Evolutionary conservation across 2,888 invertebrate genomes (phyloP).

Genomic region (Philonicus albiceps): DNA sequence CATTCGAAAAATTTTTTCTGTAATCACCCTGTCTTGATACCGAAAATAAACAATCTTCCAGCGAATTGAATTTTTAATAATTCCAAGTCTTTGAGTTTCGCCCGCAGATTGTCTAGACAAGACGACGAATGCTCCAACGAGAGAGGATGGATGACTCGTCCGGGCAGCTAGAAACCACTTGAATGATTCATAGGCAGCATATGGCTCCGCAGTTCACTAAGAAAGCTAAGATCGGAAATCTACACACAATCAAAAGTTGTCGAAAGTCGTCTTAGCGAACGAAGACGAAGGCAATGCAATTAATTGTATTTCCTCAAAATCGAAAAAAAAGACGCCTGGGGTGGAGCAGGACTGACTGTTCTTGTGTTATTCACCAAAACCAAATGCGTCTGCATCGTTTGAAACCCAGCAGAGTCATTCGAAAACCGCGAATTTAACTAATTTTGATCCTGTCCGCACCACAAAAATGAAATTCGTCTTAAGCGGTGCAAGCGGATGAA

Average conservation of each 20-base stretch:
- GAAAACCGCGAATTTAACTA: neutral
- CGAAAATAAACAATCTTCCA: slow-evolving; percentile 19
- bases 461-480: neutral
- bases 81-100: neutral
- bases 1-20: neutral
- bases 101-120: neutral
- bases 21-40: neutral
- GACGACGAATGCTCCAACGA: neutral
- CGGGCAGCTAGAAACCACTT: neutral
- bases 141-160: neutral
- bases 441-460: neutral
- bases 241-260: neutral
- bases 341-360: neutral
- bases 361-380: neutral
- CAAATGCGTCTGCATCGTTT: neutral
- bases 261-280: neutral
- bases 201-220: neutral
- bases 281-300: neutral
- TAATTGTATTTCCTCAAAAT: neutral
- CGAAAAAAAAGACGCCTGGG: neutral
- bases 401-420: neutral
- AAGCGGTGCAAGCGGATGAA: neutral
- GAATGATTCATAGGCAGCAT: slow-evolving; percentile 9
- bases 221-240: neutral
- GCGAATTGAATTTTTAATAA: neutral